Percentiles rank a stretch among this genome's conserved stretches.
phyloP scores from a whole-genome alignment of 2,888 invertebrate species.

The Labia minor region DNA sequence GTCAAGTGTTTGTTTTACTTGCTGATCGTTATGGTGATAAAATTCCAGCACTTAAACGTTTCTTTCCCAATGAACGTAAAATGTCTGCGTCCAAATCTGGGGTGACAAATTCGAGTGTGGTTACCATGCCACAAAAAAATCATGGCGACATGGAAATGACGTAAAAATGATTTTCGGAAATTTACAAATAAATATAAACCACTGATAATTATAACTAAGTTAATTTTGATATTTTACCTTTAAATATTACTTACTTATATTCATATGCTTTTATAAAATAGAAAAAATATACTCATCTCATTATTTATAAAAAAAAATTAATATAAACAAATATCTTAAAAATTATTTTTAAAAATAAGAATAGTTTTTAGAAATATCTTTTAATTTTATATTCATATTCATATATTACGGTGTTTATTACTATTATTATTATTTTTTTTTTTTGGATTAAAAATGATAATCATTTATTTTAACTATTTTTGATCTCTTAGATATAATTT shows the following conservation, averaged over 20 bases:
- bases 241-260: not conserved
- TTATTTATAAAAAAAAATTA: no score
- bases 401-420: no score
- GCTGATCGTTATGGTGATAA: not conserved
- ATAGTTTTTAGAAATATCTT: no score
- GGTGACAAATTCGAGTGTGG: not conserved
- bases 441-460: no score
- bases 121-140: not conserved
- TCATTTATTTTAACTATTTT: no score
- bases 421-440: no score
- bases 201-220: not conserved
- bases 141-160: not conserved
- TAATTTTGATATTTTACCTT: not conserved
- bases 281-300: no score
- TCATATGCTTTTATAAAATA: no score
- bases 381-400: no score
- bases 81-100: not conserved
- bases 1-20: slow-evolving; percentile 22
- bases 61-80: not conserved
- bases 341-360: no score
- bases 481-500: no score
- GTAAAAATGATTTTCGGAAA: not conserved
- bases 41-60: not conserved
- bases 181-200: not conserved
- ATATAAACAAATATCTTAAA: no score